phyloP scores from a whole-genome alignment of 2,113 vertebrate genomes.

The Urocynchramus pylzowi region DNA sequence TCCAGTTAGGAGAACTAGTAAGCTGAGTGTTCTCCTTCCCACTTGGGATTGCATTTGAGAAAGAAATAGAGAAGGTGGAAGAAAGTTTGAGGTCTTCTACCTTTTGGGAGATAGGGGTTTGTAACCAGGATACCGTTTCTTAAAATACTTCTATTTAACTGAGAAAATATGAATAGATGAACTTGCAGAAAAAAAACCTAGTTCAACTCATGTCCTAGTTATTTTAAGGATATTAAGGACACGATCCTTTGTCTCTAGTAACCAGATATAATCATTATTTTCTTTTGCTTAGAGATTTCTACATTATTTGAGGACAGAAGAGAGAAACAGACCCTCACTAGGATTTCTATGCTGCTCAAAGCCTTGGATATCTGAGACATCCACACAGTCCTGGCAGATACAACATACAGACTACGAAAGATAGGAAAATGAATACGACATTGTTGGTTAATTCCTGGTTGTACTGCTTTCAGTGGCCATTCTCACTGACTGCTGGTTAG shows the following conservation, averaged over 20 bases:
- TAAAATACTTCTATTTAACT: background rate
- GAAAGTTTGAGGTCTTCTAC: background rate
- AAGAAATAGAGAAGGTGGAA: background rate
- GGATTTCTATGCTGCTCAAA: background rate
- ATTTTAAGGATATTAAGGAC: conserved; percentile 5
- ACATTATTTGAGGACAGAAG: background rate
- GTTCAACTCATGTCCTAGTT: background rate
- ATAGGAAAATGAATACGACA: background rate
- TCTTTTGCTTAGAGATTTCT: background rate
- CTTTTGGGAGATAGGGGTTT: background rate
- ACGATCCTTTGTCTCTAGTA: background rate
- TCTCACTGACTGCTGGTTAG: background rate
- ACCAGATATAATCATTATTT: background rate
- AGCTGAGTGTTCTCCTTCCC: background rate
- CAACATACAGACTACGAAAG: background rate
- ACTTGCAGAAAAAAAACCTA: background rate
- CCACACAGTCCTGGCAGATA: background rate
- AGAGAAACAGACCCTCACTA: background rate
- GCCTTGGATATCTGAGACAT: background rate
- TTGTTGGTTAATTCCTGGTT: background rate
- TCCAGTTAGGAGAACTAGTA: background rate
- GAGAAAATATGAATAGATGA: background rate
- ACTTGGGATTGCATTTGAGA: background rate
- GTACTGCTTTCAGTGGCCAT: background rate
- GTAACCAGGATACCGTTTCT: conserved; percentile 26